Evolutionary conservation across 2,113 vertebrate species (phyloP), one percentile per base, ranked within the genome.

Genomic region (Amazona vittata): DNA sequence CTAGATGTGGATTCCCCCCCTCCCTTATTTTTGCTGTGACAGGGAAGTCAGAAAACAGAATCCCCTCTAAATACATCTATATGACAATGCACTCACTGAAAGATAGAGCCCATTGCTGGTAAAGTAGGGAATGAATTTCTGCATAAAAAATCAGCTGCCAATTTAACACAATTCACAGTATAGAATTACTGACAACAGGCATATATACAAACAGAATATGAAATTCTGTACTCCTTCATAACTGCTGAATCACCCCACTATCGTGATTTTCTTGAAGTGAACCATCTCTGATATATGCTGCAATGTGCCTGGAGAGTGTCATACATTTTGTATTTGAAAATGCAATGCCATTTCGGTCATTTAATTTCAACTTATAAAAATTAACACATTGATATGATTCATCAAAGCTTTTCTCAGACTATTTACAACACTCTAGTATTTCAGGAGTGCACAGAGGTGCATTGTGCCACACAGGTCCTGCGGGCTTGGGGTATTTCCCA

Each of bases 401-500:
- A 59, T 14, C 5, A 4, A 16, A 35, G 43, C 59, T 53, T 78
- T 83, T 33, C 70, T 71, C 11, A 1, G 80, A 53, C 57, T 26
- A 20, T 28, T 57, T 22, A 44, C 3, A 6, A 21, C 9, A 6
- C 41, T 28, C 39, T 47, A 15, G 7, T 49, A 28, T 68, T 78
- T 85, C 13, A 60, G 60, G 64, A 89, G 85, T 81, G 89, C 77
- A 79, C 81, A 90, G 86, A 70, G 90, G 68, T 37, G 84, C 43
- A 11, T 82, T 86, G 84, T 12, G 77, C 76, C 81, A 57, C 73
- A 76, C 80, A 11, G 71, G 71, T 75, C 71, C 83, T 43, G 81
- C 81, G 52, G 81, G 84, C 82, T 78, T 17, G 64, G 44, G 37
- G 11, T 21, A 12, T 52, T 91, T 60, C 67, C 90, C 41, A 3